Percentiles rank a stretch among this genome's conserved stretches.
phyloP scores from a whole-genome alignment of 2,797 vertebrate species.

The Saxicola maurus region DNA sequence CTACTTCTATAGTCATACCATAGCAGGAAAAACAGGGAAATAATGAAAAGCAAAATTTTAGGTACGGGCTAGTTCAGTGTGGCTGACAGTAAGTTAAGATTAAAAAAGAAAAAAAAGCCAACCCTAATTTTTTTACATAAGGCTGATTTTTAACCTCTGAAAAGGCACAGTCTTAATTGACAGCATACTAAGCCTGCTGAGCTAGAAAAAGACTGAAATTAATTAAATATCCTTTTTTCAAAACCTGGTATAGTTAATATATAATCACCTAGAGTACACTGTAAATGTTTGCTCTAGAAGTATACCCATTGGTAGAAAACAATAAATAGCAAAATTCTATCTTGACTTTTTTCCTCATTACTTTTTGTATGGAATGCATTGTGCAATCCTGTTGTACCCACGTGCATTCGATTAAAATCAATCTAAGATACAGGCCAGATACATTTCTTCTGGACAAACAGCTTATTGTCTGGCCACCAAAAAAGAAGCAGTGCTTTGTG shows the following conservation, averaged over 20 bases:
- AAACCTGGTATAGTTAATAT: neutral
- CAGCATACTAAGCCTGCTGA: neutral
- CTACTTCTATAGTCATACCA: neutral
- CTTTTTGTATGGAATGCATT: neutral
- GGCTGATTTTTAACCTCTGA: neutral
- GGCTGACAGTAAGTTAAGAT: neutral
- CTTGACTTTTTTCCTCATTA: neutral
- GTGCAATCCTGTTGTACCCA: neutral
- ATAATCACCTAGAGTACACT: neutral
- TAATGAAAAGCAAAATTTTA: neutral
- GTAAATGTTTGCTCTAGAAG: neutral
- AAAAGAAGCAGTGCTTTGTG: neutral
- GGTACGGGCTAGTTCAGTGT: neutral
- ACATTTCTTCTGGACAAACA: neutral
- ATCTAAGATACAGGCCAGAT: neutral
- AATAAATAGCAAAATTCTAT: neutral
- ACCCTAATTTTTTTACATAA: neutral
- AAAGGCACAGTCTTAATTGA: neutral
- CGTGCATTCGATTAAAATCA: neutral
- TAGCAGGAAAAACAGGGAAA: neutral
- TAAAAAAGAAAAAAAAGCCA: neutral
- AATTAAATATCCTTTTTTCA: neutral
- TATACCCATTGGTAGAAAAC: neutral
- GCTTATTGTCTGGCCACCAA: neutral
- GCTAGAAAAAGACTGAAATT: neutral